A percentile compares a stretch with the other conserved stretches of the same genome.
These are phyloP conservation scores for Platichthys stellatus DNA, from an alignment of 2,113 vertebrate species.

Conservation along the genomic window DNA sequence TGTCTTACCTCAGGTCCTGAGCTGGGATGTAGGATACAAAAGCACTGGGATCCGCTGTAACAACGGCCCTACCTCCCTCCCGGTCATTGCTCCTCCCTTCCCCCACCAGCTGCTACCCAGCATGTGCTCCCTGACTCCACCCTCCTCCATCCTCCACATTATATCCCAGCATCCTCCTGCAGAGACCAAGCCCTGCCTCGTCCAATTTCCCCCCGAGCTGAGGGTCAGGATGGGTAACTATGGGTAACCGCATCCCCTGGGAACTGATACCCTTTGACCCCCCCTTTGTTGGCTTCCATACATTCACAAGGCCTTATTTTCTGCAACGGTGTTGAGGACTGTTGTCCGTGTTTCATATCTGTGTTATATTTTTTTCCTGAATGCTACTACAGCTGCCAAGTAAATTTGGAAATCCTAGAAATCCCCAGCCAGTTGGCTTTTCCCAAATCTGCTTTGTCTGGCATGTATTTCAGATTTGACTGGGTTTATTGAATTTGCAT, in stretches of 20 bases:
- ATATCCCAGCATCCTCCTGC: constrained; percentile 63
- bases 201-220: constrained; percentile 43
- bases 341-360: constrained; percentile 9
- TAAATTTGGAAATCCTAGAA: constrained; percentile 22
- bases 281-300: constrained; percentile 58
- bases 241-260: constrained; percentile 76
- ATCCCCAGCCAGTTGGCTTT: constrained; percentile 39
- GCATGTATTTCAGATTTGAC: constrained; percentile 44
- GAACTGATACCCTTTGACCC: constrained; percentile 73
- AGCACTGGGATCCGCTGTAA: constrained; percentile 44
- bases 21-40: constrained; percentile 49
- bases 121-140: constrained; percentile 59
- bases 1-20: constrained; percentile 68
- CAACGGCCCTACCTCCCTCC: constrained; percentile 43
- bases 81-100: constrained; percentile 55
- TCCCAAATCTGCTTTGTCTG: constrained; percentile 49
- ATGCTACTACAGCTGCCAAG: constrained; percentile 14
- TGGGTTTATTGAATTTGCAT: constrained; percentile 60
- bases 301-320: constrained; percentile 23
- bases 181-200: constrained; percentile 45
- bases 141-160: constrained; percentile 45
- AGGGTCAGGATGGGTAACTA: constrained; percentile 69
- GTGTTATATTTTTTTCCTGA: background rate
- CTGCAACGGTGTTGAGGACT: background rate
- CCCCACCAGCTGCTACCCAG: constrained; percentile 65